Percentiles rank a stretch among this genome's conserved stretches.
Evolutionary conservation across 2,888 invertebrate genomes (phyloP).

Genomic region (Napeogenes inachia): DNA sequence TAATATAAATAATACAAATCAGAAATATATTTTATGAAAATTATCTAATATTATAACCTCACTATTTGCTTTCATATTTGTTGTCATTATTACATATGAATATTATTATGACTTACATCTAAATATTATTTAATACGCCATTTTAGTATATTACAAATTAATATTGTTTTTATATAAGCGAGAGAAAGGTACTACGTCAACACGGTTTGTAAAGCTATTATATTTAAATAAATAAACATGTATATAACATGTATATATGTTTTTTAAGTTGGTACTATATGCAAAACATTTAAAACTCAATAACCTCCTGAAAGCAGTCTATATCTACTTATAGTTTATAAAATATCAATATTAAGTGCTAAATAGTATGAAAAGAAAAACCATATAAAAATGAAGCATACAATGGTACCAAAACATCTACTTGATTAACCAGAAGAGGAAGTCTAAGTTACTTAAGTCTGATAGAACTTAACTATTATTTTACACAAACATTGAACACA

Average conservation of each 20-base stretch:
- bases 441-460: neutral
- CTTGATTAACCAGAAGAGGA: neutral
- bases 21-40: conserved; percentile 3
- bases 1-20: conserved; percentile 9
- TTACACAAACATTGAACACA: conserved; percentile 54
- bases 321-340: neutral
- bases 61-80: conserved; percentile 70
- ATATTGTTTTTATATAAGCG: too few species aligned
- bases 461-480: neutral
- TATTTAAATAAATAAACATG: too few species aligned
- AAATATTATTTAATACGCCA: neutral
- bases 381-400: neutral
- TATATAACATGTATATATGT: too few species aligned
- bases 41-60: conserved; percentile 41
- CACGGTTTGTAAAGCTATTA: too few species aligned
- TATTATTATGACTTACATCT: conserved; percentile 12
- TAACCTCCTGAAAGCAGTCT: neutral
- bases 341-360: neutral
- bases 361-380: neutral
- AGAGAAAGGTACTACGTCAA: too few species aligned
- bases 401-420: neutral
- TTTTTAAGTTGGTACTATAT: too few species aligned
- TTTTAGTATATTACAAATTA: too few species aligned
- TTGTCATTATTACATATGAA: conserved; percentile 15
- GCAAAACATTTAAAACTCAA: too few species aligned